A percentile compares a stretch with the other conserved stretches of the same genome.
Evolutionary conservation across 2,113 vertebrate genomes (phyloP).

Genomic region (Nettapus auritus): DNA sequence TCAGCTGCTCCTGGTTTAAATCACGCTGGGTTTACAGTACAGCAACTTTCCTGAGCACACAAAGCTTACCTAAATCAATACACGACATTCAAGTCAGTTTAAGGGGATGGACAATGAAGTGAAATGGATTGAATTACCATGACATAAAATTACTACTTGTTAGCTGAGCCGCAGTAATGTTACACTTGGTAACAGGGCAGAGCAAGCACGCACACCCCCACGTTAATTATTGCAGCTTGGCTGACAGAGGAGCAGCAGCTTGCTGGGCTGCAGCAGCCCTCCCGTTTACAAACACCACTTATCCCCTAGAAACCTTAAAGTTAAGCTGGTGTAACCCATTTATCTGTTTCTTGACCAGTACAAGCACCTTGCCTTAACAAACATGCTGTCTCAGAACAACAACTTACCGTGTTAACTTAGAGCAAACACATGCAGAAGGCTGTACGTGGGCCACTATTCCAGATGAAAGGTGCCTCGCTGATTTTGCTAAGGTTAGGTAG

Average conservation of each 20-base stretch:
- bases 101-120: slow-evolving; percentile 9
- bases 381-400: background rate
- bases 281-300: background rate
- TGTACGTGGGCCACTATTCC: background rate
- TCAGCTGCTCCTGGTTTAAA: background rate
- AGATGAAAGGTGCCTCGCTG: background rate
- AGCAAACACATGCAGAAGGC: background rate
- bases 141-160: slow-evolving; percentile 41
- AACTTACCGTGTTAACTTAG: background rate
- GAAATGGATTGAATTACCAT: slow-evolving; percentile 19
- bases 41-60: background rate
- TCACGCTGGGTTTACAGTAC: background rate
- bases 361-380: background rate
- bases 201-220: background rate
- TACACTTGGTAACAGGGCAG: background rate
- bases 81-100: background rate
- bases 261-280: fast-evolving
- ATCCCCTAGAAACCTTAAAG: background rate
- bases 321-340: too few relatives aligned
- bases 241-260: background rate
- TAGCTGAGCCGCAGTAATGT: background rate
- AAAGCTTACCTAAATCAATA: background rate
- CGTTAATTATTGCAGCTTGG: background rate
- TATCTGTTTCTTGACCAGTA: background rate
- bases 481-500: slow-evolving; percentile 12